phyloP scores from a whole-genome alignment of 2,888 invertebrate genomes.

The Neoitamus cyanurus region DNA sequence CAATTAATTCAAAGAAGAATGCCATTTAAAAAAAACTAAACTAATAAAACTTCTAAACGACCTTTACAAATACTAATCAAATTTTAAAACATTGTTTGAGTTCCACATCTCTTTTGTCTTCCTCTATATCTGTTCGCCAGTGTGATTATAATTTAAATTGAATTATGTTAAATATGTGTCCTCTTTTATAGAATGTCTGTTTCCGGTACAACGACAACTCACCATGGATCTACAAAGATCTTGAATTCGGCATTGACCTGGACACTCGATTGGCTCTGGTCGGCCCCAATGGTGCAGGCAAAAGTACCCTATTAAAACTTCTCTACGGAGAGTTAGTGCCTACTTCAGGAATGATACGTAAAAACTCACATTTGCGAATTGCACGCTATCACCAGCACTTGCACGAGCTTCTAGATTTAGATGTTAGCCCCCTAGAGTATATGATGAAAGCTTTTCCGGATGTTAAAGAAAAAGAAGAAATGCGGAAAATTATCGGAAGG shows the following conservation, averaged over 20 bases:
- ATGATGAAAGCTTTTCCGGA: conserved; percentile 98
- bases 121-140: too few relatives aligned
- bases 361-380: conserved; percentile 97
- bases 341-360: conserved; percentile 95
- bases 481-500: conserved; percentile 98
- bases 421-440: conserved; percentile 95
- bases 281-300: conserved; percentile 98
- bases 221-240: conserved; percentile 94
- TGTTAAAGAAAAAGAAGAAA: conserved; percentile 97
- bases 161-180: background rate
- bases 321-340: conserved; percentile 96
- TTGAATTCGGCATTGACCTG: conserved; percentile 99
- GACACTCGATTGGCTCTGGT: conserved; percentile 96
- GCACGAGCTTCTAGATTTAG: conserved; percentile 94
- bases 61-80: too few relatives aligned
- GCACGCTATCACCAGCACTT: conserved; percentile 99
- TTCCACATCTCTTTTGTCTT: too few relatives aligned
- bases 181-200: conserved; percentile 83
- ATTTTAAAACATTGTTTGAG: too few relatives aligned
- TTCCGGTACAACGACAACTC: conserved; percentile 90
- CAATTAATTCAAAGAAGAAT: too few relatives aligned
- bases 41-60: too few relatives aligned
- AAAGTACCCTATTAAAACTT: conserved; percentile 95
- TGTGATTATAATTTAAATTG: too few relatives aligned
- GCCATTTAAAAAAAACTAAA: too few relatives aligned